A percentile compares a stretch with the other conserved stretches of the same genome.
phyloP scores from a whole-genome alignment of 2,797 vertebrate species.

The Cossypha niveicapilla region DNA sequence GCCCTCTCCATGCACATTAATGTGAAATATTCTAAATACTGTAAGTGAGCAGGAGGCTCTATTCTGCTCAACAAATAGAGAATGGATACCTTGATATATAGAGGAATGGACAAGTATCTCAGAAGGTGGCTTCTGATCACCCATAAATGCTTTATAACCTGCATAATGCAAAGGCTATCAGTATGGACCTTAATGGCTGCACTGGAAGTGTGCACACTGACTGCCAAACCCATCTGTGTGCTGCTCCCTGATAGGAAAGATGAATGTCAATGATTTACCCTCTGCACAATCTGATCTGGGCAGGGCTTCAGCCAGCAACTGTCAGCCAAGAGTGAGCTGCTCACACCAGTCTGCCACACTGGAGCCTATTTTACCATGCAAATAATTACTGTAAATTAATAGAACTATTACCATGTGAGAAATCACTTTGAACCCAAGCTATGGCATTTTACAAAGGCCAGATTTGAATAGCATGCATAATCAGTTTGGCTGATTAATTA shows the following conservation, averaged over 20 bases:
- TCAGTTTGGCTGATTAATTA: neutral
- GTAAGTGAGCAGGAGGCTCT: neutral
- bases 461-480: neutral
- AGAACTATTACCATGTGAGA: neutral
- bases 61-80: neutral
- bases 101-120: neutral
- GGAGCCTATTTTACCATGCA: neutral
- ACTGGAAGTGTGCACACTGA: neutral
- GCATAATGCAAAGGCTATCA: neutral
- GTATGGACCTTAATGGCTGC: neutral
- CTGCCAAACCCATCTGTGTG: neutral
- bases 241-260: neutral
- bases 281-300: neutral
- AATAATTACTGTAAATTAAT: neutral
- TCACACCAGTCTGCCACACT: neutral
- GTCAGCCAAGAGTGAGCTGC: neutral
- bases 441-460: conserved; percentile 22
- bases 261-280: neutral
- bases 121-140: neutral
- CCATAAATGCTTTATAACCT: neutral
- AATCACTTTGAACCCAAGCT: neutral
- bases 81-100: neutral
- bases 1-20: neutral
- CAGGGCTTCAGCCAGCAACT: neutral
- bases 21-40: neutral